Conservation (phyloP, 2,113 vertebrate species). For the Micromys minutus region DNA sequence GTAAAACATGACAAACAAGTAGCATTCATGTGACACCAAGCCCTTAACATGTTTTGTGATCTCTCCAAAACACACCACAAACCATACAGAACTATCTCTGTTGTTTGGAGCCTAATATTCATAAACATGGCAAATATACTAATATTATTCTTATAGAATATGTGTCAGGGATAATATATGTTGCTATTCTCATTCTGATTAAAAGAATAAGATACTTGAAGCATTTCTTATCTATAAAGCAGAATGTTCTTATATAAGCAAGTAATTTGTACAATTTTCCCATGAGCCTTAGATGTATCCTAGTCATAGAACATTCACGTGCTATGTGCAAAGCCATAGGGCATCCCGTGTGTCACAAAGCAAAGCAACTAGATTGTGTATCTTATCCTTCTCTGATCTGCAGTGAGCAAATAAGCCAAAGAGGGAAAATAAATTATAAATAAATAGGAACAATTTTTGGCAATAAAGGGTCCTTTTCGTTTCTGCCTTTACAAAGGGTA, state of each 20-base stretch:
- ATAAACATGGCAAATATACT: neutral
- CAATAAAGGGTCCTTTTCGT: neutral
- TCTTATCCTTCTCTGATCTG: conserved; percentile 14
- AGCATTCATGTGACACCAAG: neutral
- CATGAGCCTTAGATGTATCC: neutral
- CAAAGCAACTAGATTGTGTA: neutral
- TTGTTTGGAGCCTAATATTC: neutral
- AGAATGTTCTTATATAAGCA: conserved; percentile 2
- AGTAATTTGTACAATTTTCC: neutral
- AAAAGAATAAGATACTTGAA: conserved; percentile 30
- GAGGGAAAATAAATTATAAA: no score
- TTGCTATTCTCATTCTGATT: neutral
- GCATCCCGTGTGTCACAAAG: no score
- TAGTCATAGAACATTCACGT: neutral
- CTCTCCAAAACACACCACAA: neutral
- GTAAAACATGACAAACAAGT: neutral
- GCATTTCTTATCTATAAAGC: neutral
- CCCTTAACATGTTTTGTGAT: neutral
- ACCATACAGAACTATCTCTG: neutral
- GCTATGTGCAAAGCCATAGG: no score
- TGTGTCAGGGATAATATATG: neutral
- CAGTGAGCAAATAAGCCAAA: neutral
- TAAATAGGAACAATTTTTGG: no score
- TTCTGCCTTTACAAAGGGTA: neutral
- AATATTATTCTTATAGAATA: neutral